Conservation (phyloP, 2,888 invertebrate species). For the Thera britannica region DNA sequence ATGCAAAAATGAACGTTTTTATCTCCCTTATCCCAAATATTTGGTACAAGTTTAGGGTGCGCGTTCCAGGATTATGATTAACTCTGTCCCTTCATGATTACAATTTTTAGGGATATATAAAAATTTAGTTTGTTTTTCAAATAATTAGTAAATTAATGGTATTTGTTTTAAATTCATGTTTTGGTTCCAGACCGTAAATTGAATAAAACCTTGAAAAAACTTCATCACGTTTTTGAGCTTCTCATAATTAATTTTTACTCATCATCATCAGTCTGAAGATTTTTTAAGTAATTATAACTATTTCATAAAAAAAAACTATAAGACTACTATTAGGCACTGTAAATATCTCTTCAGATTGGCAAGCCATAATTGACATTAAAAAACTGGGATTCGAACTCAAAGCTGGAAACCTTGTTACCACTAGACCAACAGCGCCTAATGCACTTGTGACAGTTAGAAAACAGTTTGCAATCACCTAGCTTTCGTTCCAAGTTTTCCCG, state of each 20-base stretch:
- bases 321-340: no score
- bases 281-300: no score
- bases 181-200: no score
- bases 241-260: no score
- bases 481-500: constrained; percentile 17
- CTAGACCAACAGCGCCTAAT: neutral
- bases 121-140: neutral
- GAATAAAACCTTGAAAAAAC: no score
- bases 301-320: no score
- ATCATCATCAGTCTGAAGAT: no score
- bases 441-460: constrained; percentile 13
- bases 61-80: neutral
- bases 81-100: neutral
- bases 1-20: constrained; percentile 19
- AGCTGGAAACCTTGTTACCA: neutral
- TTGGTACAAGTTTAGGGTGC: neutral
- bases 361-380: no score
- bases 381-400: neutral
- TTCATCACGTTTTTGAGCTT: no score
- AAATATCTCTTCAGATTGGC: no score
- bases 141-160: no score
- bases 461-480: constrained; percentile 17
- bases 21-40: neutral
- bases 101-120: neutral
- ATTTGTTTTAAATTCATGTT: no score